Evolutionary conservation across 2,888 invertebrate genomes (phyloP).

Genomic region (Mimumesa dahlbomi): DNA sequence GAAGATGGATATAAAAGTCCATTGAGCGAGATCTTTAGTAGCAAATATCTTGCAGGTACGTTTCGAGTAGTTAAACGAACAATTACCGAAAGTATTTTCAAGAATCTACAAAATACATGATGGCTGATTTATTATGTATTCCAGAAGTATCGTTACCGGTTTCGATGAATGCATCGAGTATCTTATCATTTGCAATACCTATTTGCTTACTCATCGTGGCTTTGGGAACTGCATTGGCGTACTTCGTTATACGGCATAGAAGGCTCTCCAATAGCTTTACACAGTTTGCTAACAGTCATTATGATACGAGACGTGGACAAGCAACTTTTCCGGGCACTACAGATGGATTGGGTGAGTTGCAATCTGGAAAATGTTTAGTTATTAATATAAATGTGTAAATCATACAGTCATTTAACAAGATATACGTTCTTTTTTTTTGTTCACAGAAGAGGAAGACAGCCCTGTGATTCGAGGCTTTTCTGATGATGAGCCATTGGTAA

Average conservation of each 20-base stretch:
- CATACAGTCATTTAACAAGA: neutral
- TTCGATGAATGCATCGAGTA: slow-evolving; percentile 74
- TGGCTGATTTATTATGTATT: too few relatives aligned
- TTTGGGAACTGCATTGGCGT: slow-evolving; percentile 83
- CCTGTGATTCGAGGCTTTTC: slow-evolving; percentile 95
- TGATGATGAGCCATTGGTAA: slow-evolving; percentile 96
- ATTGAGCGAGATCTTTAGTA: slow-evolving; percentile 83
- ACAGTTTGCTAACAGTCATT: slow-evolving; percentile 91
- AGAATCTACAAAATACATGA: too few relatives aligned
- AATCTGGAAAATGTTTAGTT: too few relatives aligned
- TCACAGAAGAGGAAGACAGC: slow-evolving; percentile 90
- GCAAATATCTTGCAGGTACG: too few relatives aligned
- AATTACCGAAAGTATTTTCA: too few relatives aligned
- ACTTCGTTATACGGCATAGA: slow-evolving; percentile 86
- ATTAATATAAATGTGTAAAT: neutral
- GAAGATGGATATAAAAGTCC: slow-evolving; percentile 84
- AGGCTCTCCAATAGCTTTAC: slow-evolving; percentile 89
- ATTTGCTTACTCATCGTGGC: slow-evolving; percentile 82
- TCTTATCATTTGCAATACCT: slow-evolving; percentile 82
- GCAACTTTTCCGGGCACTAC: slow-evolving; percentile 88
- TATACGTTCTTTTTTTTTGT: slow-evolving; percentile 23
- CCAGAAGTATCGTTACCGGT: slow-evolving; percentile 53
- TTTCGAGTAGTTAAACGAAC: too few relatives aligned
- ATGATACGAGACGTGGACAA: slow-evolving; percentile 92
- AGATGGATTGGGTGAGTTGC: slow-evolving; percentile 86